Base-by-base conservation (phyloP, 2,888 invertebrate genomes). In the Eupithecia pulchellata region DNA sequence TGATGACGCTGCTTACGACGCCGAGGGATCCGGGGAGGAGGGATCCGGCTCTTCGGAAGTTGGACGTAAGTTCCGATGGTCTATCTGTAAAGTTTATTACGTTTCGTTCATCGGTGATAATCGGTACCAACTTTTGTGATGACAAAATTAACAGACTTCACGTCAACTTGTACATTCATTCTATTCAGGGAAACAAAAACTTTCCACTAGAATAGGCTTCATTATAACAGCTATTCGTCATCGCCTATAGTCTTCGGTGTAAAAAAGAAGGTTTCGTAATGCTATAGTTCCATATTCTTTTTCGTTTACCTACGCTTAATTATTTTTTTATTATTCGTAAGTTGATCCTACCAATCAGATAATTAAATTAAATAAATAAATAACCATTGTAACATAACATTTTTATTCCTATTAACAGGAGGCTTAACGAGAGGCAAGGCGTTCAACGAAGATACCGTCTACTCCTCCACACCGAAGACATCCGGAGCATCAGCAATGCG, bases 1-100 rank as follows among this genome's bases (percentile, higher is more conserved):
- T 55, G 95, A 94, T 72, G 92, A 91, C 77, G 93, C 93, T 11
- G 90, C 94, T 2, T 95, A 95, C 73, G 94, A 95, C 67, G 90
- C 89, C 0, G 92, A 92, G 66, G 91, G 91, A 0, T 92, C 92
- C 2, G 94, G 93, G 0, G 94, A 93, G 17, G 92, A 93, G 62
- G 94, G 94, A 17, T 94, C 94, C 0, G 94, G 94, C 0, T 76
- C 82, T 0, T 82, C 84, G 39, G 89, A 88, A 69, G 79, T 81
- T 75, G 88, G 92, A 20, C n/a, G 60, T 92, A 72, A 85, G 87
- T 70, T n/a, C 30, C 30, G 27, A 55, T 2, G 42, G n/a, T 20
- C 42, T n/a, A 8, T n/a, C 20, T 47, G 20, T n/a, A 11, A 20
- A 47, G 20, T 47, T 47, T 47, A 2, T 11, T 20, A 2, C 11